These are phyloP conservation scores for Thera obeliscata DNA, from an alignment of 2,888 invertebrate genomes.

Conservation along the genomic window DNA sequence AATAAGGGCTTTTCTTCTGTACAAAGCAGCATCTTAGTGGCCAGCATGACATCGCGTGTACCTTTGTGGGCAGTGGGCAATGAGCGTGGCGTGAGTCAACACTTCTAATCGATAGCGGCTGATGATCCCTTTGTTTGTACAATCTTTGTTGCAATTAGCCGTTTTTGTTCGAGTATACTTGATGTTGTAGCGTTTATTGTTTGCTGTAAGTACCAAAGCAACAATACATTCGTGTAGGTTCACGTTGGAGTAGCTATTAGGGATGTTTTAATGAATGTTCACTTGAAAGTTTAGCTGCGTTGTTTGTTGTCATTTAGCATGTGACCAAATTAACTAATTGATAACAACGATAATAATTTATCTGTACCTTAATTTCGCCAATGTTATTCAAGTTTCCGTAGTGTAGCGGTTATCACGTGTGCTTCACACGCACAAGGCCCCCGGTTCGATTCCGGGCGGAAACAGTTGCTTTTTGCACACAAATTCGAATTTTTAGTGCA, in stretches of 20 bases:
- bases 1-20: not conserved
- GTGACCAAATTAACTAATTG: not conserved
- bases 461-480: constrained; percentile 62
- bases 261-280: too few species aligned
- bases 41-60: constrained; percentile 46
- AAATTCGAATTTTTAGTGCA: not conserved
- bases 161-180: constrained; percentile 38
- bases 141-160: constrained; percentile 56
- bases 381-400: constrained; percentile 82
- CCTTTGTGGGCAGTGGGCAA: constrained; percentile 37
- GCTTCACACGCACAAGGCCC: constrained; percentile 91
- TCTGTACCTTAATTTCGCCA: constrained; percentile 5
- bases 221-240: not conserved
- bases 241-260: not conserved
- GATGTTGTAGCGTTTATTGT: constrained; percentile 16
- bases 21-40: constrained; percentile 35
- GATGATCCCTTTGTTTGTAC: constrained; percentile 58
- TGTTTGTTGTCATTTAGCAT: not conserved
- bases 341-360: not conserved
- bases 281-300: not conserved
- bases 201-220: constrained; percentile 10
- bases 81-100: constrained; percentile 53
- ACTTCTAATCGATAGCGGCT: constrained; percentile 49
- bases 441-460: constrained; percentile 89
- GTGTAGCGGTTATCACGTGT: constrained; percentile 92